Evolutionary conservation across 2,888 invertebrate species (phyloP).

Genomic region (Ectemnius continuus): DNA sequence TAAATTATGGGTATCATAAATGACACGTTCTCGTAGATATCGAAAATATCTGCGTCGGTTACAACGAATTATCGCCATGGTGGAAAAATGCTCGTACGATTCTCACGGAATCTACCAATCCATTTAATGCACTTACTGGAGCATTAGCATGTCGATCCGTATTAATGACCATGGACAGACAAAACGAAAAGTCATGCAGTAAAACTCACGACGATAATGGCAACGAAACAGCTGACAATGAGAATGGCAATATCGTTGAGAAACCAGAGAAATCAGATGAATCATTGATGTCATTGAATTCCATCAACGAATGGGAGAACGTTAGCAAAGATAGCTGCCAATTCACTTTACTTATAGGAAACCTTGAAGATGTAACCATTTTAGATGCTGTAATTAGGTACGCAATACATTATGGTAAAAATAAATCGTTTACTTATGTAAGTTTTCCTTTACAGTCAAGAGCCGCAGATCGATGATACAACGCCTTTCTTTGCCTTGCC

Average conservation of each 20-base stretch:
- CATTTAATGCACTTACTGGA: slow-evolving; percentile 88
- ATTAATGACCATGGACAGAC: slow-evolving; percentile 80
- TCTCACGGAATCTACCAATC: slow-evolving; percentile 86
- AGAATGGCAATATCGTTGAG: slow-evolving; percentile 63
- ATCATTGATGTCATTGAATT: slow-evolving; percentile 57
- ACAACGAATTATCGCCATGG: slow-evolving; percentile 87
- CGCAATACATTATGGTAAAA: background rate
- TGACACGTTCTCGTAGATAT: slow-evolving; percentile 60
- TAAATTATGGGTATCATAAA: slow-evolving; percentile 14
- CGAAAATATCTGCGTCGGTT: slow-evolving; percentile 82
- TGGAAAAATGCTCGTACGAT: slow-evolving; percentile 89
- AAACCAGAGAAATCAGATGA: slow-evolving; percentile 70
- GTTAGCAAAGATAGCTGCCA: slow-evolving; percentile 91
- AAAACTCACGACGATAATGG: slow-evolving; percentile 59
- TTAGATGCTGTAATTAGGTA: slow-evolving; percentile 84
- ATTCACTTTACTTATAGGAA: slow-evolving; percentile 92
- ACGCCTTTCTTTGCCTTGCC: slow-evolving; percentile 69
- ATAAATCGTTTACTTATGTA: background rate
- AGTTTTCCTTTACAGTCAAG: slow-evolving; percentile 60
- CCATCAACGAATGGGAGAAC: slow-evolving; percentile 85
- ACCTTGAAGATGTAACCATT: slow-evolving; percentile 92
- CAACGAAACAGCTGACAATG: slow-evolving; percentile 55
- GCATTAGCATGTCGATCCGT: slow-evolving; percentile 91
- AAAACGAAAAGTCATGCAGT: slow-evolving; percentile 68
- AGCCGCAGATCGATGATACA: slow-evolving; percentile 64